Conservation (phyloP, 2,797 vertebrate species). For the Alosa sapidissima region DNA sequence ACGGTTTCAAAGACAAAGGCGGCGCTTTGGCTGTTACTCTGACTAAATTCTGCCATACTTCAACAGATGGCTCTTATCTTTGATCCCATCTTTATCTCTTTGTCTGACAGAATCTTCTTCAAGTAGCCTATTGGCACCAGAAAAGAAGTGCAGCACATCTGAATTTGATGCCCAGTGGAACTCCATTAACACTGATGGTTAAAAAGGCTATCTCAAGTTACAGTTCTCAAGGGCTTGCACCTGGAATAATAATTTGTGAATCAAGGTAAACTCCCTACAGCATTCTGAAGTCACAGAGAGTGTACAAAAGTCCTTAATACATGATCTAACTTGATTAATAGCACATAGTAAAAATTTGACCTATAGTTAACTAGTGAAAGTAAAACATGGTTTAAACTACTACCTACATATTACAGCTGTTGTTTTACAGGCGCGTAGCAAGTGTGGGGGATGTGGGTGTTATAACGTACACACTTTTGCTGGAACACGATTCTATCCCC, state of each 20-base stretch:
- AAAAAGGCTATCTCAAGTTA: not conserved
- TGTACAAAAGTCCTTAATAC: not conserved
- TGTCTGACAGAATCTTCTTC: constrained; percentile 12
- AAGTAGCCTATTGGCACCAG: not conserved
- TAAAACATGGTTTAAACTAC: too few relatives aligned
- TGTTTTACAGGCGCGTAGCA: too few relatives aligned
- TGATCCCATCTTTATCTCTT: not conserved
- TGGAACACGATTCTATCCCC: too few relatives aligned
- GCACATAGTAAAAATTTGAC: too few relatives aligned
- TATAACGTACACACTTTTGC: too few relatives aligned
- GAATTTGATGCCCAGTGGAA: not conserved
- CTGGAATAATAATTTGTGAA: not conserved
- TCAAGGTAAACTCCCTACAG: not conserved
- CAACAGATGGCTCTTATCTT: constrained; percentile 14
- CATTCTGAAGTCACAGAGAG: not conserved
- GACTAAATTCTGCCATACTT: not conserved
- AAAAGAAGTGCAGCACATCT: not conserved
- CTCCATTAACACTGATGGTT: constrained; percentile 16
- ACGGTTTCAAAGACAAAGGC: constrained; percentile 17
- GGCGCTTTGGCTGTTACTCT: not conserved
- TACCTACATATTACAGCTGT: too few relatives aligned
- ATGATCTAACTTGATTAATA: too few relatives aligned
- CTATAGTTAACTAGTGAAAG: too few relatives aligned
- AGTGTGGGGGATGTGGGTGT: too few relatives aligned
- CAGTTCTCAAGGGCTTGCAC: not conserved